Evolutionary conservation across 2,113 vertebrate genomes (phyloP).

Genomic region (Spheniscus mendiculus): DNA sequence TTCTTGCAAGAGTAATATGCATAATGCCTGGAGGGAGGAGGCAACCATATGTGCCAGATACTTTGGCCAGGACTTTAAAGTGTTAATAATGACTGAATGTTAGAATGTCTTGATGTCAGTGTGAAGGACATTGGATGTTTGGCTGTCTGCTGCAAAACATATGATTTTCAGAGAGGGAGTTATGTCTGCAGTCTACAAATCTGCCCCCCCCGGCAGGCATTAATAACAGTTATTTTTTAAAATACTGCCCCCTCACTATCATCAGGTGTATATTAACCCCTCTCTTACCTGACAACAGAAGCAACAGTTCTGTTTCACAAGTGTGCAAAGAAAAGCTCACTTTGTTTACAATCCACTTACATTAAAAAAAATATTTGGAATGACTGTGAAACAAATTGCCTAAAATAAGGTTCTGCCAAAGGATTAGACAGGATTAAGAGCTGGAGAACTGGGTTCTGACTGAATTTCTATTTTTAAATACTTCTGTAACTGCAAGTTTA

Average conservation of each 20-base stretch:
- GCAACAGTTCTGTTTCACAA: background rate
- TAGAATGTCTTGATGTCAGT: background rate
- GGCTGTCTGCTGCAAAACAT: background rate
- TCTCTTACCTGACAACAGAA: background rate
- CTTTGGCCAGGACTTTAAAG: background rate
- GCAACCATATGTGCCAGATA: background rate
- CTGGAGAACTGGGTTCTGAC: background rate
- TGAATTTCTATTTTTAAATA: background rate
- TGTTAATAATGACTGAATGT: background rate
- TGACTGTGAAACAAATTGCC: background rate
- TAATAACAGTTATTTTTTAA: background rate
- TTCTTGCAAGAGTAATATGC: background rate
- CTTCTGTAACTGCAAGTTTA: background rate
- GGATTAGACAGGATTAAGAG: slow-evolving; percentile 13
- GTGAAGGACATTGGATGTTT: background rate
- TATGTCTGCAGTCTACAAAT: background rate
- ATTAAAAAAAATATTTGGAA: background rate
- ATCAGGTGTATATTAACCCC: background rate
- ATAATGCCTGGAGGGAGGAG: background rate
- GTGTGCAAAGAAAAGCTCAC: background rate
- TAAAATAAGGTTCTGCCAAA: background rate
- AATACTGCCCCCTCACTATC: background rate
- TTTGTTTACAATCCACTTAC: background rate
- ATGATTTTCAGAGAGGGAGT: background rate
- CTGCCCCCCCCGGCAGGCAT: background rate